These are phyloP conservation scores for Mechanitis messenoides DNA, from an alignment of 2,888 invertebrate genomes.

Conservation along the genomic window DNA sequence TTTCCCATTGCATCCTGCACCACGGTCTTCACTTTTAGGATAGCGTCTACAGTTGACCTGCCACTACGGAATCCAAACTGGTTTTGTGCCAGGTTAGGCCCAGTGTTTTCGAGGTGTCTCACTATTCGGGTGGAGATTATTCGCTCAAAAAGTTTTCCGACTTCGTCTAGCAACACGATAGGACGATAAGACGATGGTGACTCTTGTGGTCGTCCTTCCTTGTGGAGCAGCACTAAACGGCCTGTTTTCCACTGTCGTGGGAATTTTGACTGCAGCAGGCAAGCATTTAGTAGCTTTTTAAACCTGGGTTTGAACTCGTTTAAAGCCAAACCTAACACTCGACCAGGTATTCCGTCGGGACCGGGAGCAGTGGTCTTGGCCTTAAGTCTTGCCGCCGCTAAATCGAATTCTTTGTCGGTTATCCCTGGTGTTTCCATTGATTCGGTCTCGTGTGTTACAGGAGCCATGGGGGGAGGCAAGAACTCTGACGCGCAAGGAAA, in stretches of 20 bases:
- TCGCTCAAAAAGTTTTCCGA: conserved; percentile 27
- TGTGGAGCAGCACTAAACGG: conserved; percentile 21
- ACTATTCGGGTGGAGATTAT: conserved; percentile 22
- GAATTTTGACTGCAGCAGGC: conserved; percentile 13
- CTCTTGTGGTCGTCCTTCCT: conserved; percentile 14
- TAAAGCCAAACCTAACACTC: conserved; percentile 11
- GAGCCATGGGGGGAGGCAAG: too few relatives aligned
- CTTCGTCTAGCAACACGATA: conserved; percentile 26
- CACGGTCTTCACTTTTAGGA: conserved; percentile 11
- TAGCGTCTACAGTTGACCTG: conserved; percentile 20
- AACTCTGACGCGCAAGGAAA: too few relatives aligned
- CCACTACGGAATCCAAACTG: conserved; percentile 19
- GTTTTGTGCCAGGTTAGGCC: conserved; percentile 12
- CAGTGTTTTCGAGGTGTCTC: conserved; percentile 12
- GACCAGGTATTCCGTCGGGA: conserved; percentile 21
- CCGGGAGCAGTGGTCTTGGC: conserved; percentile 18
- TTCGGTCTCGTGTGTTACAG: too few relatives aligned
- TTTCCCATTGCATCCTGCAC: conserved; percentile 15
- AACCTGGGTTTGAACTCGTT: conserved; percentile 11
- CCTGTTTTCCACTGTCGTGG: conserved; percentile 18
- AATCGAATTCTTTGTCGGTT: not conserved
- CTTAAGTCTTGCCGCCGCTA: conserved; percentile 6
- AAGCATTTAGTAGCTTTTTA: conserved; percentile 11
- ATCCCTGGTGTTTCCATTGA: not conserved
- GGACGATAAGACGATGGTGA: conserved; percentile 25